Base-by-base conservation (phyloP, 2,113 vertebrate species). In the Notarius lentiginosus region DNA sequence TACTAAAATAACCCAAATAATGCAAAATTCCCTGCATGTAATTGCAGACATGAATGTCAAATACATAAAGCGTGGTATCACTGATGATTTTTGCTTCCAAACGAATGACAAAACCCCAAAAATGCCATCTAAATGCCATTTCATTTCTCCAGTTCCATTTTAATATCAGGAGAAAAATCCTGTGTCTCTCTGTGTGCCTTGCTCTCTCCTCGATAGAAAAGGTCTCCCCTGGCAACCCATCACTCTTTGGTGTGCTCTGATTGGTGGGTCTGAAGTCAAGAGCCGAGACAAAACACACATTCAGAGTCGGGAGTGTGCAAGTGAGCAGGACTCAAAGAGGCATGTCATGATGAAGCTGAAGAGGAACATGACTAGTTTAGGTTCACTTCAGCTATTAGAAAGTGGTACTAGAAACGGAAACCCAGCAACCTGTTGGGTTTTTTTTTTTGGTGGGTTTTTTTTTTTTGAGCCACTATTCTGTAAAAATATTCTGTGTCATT, bases 161-260 rank as follows among this genome's bases (percentile, higher is more conserved):
- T 66, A 60, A 58, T 79, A 63, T 83, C 30, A 47, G 58, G 56
- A 24, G 53, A 70, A 75, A 7, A 79, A 75, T 68, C 53, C 20
- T 61, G n/a, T 14, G 7, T n/a, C 55, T 55, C 66, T 85, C 79
- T 82, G 83, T 75, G 76, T 85, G 41, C 27, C 27, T 79, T 81
- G n/a, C 56, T 83, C 47, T 79, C 20, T 47, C 66, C 76, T 75
- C 6, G 15, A 20, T 76, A 15, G 61, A 88, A 53, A 49, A 56
- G 84, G 88, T 86, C 81, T 86, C 80, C 88, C 84, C 79, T 89
- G 84, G 88, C 88, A 89, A 89, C 88, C 60, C 85, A 77, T 73
- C 60, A 53, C 47, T 83, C 55, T 58, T 61, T 17, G 20, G 61
- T n/a, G 5, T 41, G 17, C 53, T 82, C 22, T 53, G 73, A 82